Conservation (phyloP, 2,888 invertebrate species). For the Gymnocheta viridis region DNA sequence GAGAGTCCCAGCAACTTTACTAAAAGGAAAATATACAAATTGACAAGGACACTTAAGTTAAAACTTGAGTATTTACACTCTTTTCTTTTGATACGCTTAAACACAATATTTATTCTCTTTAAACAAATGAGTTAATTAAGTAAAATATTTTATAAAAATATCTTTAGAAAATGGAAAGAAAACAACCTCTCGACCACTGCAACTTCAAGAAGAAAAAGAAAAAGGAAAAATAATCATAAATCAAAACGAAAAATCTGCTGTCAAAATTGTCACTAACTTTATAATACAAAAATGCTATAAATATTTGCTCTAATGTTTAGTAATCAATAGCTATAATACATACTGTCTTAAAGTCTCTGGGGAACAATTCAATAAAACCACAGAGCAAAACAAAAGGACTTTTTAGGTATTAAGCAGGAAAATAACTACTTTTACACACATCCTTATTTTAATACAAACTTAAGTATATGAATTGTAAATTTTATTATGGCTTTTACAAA, state of each 20-base stretch:
- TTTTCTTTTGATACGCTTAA: constrained; percentile 8
- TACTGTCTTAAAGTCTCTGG: constrained; percentile 29
- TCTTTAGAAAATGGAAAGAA: background rate
- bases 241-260: constrained; percentile 76
- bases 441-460: background rate
- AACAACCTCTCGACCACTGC: background rate
- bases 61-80: constrained; percentile 39
- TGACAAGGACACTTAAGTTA: constrained; percentile 59
- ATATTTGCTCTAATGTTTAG: constrained; percentile 41
- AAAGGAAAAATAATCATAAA: constrained; percentile 73
- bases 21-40: constrained; percentile 32
- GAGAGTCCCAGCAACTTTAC: constrained; percentile 20
- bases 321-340: constrained; percentile 50
- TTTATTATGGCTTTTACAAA: constrained; percentile 22
- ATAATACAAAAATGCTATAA: constrained; percentile 61
- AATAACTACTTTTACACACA: constrained; percentile 1
- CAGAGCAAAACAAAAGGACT: constrained; percentile 57
- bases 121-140: constrained; percentile 64
- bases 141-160: constrained; percentile 26
- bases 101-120: constrained; percentile 7
- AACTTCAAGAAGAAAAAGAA: constrained; percentile 34
- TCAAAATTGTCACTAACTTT: constrained; percentile 76
- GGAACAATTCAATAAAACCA: constrained; percentile 65
- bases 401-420: constrained; percentile 45
- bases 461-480: constrained; percentile 69